Conservation (phyloP, 2,113 vertebrate genomes). For the Brachyhypopomus occidentalis region DNA sequence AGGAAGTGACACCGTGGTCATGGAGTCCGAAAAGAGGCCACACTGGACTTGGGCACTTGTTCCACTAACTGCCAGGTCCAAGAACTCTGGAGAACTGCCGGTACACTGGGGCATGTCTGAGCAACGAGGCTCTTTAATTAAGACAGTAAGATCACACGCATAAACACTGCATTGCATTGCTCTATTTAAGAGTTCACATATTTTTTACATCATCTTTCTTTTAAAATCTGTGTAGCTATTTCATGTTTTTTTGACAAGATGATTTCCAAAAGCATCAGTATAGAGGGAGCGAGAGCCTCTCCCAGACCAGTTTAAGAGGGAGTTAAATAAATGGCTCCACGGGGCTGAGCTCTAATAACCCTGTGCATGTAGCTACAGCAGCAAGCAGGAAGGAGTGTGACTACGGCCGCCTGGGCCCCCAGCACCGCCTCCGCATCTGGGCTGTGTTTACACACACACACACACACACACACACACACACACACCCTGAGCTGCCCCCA, state of each 20-base stretch:
- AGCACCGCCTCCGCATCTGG: constrained; percentile 62
- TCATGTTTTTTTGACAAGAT: constrained; percentile 36
- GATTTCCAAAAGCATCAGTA: constrained; percentile 41
- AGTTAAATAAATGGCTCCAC: constrained; percentile 71
- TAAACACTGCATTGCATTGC: neutral
- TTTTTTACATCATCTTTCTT: constrained; percentile 19
- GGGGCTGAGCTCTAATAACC: constrained; percentile 64
- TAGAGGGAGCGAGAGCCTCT: constrained; percentile 32
- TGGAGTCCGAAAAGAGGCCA: neutral
- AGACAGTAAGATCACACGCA: neutral
- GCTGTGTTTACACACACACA: constrained; percentile 37
- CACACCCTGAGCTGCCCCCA: constrained; percentile 44
- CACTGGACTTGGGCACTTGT: too few species aligned
- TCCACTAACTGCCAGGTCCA: too few species aligned
- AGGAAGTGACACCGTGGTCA: too few species aligned
- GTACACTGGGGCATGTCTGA: neutral
- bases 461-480: too few species aligned
- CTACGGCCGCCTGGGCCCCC: constrained; percentile 23
- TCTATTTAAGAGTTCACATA: constrained; percentile 2
- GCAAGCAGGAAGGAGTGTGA: constrained; percentile 1
- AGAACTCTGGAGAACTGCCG: neutral
- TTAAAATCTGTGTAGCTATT: too few species aligned
- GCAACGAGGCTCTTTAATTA: neutral
- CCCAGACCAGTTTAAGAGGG: constrained; percentile 61
- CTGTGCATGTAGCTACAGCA: constrained; percentile 54